Conservation (phyloP, 2,888 invertebrate species). For the Campoplex nolae region DNA sequence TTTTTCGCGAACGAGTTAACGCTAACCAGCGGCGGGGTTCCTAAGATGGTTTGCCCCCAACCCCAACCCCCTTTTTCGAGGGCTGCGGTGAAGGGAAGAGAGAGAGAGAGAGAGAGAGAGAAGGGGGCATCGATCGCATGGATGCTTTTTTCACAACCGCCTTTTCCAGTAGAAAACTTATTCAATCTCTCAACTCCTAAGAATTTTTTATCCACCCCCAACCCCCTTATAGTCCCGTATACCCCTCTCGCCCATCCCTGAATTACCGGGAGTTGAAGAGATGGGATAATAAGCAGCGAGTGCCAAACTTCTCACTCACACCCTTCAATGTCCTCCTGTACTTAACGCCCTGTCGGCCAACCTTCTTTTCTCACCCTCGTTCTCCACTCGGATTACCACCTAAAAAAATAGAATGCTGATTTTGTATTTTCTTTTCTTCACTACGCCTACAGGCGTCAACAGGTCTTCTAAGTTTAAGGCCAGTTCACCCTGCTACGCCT, state of each 20-base stretch:
- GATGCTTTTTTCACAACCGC: constrained; percentile 37
- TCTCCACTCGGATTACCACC: neutral
- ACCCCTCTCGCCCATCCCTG: neutral
- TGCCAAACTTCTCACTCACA: constrained; percentile 43
- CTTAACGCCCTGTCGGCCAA: constrained; percentile 42
- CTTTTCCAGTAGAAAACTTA: constrained; percentile 54
- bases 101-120: neutral
- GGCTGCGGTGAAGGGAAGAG: neutral
- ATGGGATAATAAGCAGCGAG: constrained; percentile 54
- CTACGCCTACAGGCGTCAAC: constrained; percentile 20
- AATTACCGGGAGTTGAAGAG: constrained; percentile 18
- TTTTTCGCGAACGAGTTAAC: constrained; percentile 61
- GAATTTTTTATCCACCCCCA: constrained; percentile 22
- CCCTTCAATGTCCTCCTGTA: constrained; percentile 24
- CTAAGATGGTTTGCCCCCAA: constrained; percentile 40
- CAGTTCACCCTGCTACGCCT: neutral
- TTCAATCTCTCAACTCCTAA: constrained; percentile 56
- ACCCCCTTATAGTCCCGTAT: neutral
- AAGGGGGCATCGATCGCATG: constrained; percentile 16
- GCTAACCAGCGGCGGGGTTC: constrained; percentile 29
- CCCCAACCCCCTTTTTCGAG: neutral
- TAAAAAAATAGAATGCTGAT: neutral
- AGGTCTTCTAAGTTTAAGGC: constrained; percentile 11
- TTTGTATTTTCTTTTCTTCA: constrained; percentile 15
- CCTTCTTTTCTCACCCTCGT: constrained; percentile 18